These are phyloP conservation scores for Cryptus armator DNA, from an alignment of 2,888 invertebrate species.

Conservation along the genomic window DNA sequence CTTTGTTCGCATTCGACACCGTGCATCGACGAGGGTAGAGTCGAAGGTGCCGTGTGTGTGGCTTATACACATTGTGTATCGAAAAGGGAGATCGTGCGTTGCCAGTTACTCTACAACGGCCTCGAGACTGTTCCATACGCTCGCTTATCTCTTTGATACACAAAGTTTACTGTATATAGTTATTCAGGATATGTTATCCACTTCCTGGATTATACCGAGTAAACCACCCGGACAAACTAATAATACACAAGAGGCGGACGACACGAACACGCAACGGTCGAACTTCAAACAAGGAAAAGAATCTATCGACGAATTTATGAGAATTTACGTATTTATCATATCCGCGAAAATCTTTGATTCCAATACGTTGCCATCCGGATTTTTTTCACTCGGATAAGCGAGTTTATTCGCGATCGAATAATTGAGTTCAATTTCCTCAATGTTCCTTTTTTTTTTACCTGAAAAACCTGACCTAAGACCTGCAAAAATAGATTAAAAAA, in stretches of 20 bases:
- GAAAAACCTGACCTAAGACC: too few relatives aligned
- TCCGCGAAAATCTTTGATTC: too few relatives aligned
- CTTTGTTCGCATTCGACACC: conserved; percentile 76
- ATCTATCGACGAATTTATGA: neutral
- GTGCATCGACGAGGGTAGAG: conserved; percentile 16
- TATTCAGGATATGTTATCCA: conserved; percentile 2
- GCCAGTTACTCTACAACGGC: neutral
- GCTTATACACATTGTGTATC: conserved; percentile 38
- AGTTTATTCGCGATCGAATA: too few relatives aligned
- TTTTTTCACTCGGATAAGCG: too few relatives aligned
- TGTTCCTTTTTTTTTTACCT: too few relatives aligned
- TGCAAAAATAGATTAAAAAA: too few relatives aligned
- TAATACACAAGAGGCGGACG: neutral
- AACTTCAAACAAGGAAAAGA: neutral
- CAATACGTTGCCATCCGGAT: too few relatives aligned
- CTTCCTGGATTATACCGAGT: conserved; percentile 7
- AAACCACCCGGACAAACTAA: conserved; percentile 34
- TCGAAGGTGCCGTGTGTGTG: conserved; percentile 12
- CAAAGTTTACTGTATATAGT: neutral
- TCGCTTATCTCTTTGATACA: conserved; percentile 35
- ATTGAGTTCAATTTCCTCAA: too few relatives aligned
- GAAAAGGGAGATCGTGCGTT: conserved; percentile 20
- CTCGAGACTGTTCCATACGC: conserved; percentile 11
- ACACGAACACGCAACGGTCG: neutral
- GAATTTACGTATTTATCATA: too few relatives aligned